phyloP scores from a whole-genome alignment of 2,113 vertebrate species.

The Eulemur rufifrons region DNA sequence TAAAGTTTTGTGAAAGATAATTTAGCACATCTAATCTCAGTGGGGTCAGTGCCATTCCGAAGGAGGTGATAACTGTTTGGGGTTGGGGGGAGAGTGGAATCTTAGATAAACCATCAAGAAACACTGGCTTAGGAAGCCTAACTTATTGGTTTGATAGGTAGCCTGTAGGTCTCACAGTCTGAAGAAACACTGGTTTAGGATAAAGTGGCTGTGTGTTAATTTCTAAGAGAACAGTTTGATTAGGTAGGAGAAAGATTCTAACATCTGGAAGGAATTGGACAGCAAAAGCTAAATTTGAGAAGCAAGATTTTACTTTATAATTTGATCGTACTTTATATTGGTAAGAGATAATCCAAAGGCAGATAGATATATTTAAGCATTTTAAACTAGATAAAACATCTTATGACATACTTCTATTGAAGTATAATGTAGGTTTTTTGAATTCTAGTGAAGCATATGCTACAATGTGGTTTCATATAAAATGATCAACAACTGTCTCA shows the following conservation, averaged over 20 bases:
- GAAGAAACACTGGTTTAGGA: neutral
- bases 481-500: neutral
- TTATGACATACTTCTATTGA: neutral
- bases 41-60: neutral
- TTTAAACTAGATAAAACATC: constrained; percentile 25
- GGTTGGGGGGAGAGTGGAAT: neutral
- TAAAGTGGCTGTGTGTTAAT: neutral
- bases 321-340: neutral
- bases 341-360: neutral
- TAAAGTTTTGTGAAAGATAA: neutral
- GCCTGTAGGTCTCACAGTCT: neutral
- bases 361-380: neutral
- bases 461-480: neutral
- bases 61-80: neutral
- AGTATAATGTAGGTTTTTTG: neutral
- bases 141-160: neutral
- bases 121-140: neutral
- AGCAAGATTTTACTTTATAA: constrained; percentile 8
- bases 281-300: constrained; percentile 27
- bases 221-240: neutral
- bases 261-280: neutral
- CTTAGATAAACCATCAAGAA: neutral
- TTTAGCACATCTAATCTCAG: neutral
- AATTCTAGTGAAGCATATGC: neutral
- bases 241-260: neutral